A percentile compares a stretch with the other conserved stretches of the same genome.
These are phyloP conservation scores for Aulostomus chinensis DNA, from an alignment of 2,797 vertebrate species.

Conservation along the genomic window DNA sequence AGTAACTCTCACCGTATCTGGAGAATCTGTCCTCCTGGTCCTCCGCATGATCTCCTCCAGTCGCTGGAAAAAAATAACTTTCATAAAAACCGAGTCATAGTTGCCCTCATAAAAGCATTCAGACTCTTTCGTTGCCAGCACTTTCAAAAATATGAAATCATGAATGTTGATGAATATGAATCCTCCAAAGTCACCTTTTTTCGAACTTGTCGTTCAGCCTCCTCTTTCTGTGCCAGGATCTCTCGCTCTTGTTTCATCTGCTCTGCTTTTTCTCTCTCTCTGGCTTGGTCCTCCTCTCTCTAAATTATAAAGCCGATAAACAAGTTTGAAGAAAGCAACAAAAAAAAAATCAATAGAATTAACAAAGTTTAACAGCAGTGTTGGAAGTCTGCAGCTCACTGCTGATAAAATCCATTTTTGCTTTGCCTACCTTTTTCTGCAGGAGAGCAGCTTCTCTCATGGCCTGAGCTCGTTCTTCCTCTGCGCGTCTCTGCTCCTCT, in stretches of 20 bases:
- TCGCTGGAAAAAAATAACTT: constrained; percentile 76
- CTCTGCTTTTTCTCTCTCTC: constrained; percentile 79
- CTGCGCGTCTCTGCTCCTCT: constrained; percentile 79
- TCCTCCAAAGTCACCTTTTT: constrained; percentile 85
- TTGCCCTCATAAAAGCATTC: background rate
- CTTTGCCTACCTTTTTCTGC: constrained; percentile 88
- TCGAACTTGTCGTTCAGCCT: constrained; percentile 89
- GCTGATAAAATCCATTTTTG: background rate
- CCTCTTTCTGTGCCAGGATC: constrained; percentile 88
- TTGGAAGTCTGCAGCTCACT: too few species aligned
- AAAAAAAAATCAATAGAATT: too few species aligned
- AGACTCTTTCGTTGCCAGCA: background rate
- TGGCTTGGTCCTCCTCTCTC: constrained; percentile 89
- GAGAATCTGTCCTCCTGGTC: constrained; percentile 88
- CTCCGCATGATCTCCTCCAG: constrained; percentile 98
- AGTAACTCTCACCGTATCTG: constrained; percentile 82
- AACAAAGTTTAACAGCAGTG: too few species aligned
- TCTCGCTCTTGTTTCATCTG: constrained; percentile 85
- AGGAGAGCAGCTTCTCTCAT: constrained; percentile 82
- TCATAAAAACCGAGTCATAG: constrained; percentile 4
- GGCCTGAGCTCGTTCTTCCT: constrained; percentile 83
- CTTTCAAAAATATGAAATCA: background rate
- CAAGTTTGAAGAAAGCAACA: too few species aligned
- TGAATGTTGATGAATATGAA: background rate
- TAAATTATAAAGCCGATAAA: constrained; percentile 45